A percentile compares a stretch with the other conserved stretches of the same genome.
phyloP scores from a whole-genome alignment of 2,888 invertebrate genomes.

The Eristalinus aeneus region DNA sequence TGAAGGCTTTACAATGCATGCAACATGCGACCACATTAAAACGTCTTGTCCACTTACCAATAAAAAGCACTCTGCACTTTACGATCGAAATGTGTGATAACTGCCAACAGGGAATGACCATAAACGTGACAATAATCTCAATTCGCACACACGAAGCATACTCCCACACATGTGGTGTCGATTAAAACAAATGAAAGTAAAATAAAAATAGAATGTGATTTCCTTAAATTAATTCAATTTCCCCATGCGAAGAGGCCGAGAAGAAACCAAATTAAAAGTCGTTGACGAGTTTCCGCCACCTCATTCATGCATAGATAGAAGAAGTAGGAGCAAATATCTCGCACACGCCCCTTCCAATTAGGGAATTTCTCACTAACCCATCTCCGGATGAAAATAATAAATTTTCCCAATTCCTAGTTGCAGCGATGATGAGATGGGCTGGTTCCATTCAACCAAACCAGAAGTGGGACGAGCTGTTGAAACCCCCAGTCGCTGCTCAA shows the following conservation, averaged over 20 bases:
- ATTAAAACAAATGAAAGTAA: conserved; percentile 2
- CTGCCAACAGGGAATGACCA: conserved; percentile 38
- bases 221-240: conserved; percentile 62
- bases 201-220: conserved; percentile 32
- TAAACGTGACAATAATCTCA: conserved; percentile 58
- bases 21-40: conserved; percentile 43
- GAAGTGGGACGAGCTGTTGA: conserved; percentile 59
- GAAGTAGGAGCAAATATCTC: conserved; percentile 54
- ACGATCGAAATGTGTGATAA: conserved; percentile 43
- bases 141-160: conserved; percentile 16
- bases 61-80: conserved; percentile 35
- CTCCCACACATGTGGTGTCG: conserved; percentile 16
- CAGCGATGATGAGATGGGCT: conserved; percentile 61
- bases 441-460: conserved; percentile 43
- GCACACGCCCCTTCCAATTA: conserved; percentile 71
- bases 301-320: background rate
- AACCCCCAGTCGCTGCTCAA: conserved; percentile 31
- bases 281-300: conserved; percentile 47
- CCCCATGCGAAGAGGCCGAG: conserved; percentile 35
- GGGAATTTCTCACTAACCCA: conserved; percentile 59
- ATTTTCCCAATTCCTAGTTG: conserved; percentile 67
- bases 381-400: conserved; percentile 58
- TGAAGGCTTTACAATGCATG: conserved; percentile 16
- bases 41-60: conserved; percentile 51
- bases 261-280: conserved; percentile 64